A percentile compares a stretch with the other conserved stretches of the same genome.
phyloP scores from a whole-genome alignment of 2,113 vertebrate species.

The Talpa occidentalis region DNA sequence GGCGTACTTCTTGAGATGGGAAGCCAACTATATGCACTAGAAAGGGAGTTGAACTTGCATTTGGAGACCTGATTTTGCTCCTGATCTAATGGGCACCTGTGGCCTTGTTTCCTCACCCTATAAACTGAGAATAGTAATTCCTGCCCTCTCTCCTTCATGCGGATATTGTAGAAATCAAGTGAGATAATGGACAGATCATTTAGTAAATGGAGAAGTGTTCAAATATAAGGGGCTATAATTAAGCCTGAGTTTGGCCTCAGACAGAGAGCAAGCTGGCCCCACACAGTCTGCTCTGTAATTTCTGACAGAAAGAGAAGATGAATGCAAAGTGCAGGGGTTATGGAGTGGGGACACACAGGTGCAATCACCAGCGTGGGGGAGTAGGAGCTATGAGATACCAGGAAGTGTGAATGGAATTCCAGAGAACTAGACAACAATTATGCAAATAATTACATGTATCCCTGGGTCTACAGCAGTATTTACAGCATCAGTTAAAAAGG shows the following conservation, averaged over 20 bases:
- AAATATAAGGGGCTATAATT: conserved; percentile 37
- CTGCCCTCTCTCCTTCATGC: neutral
- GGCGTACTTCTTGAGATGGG: neutral
- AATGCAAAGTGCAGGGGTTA: conserved; percentile 57
- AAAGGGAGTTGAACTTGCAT: neutral
- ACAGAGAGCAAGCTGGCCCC: neutral
- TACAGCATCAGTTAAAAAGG: conserved; percentile 12
- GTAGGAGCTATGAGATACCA: neutral
- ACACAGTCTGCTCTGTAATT: conserved; percentile 29
- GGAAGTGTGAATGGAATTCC: neutral
- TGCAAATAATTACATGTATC: neutral
- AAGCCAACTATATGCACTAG: neutral
- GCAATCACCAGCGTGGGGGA: neutral
- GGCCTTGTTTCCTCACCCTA: neutral
- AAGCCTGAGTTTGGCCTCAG: conserved; percentile 17
- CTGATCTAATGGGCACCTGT: neutral
- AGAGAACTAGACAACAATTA: neutral
- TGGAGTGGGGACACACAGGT: neutral
- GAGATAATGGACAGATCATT: neutral
- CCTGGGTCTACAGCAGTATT: neutral
- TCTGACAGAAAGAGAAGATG: conserved; percentile 54
- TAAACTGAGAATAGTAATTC: neutral
- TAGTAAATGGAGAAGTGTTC: conserved; percentile 14
- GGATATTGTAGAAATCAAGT: neutral
- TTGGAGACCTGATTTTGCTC: neutral